Base-by-base conservation (phyloP, 2,113 vertebrate species). In the Columba livia region DNA sequence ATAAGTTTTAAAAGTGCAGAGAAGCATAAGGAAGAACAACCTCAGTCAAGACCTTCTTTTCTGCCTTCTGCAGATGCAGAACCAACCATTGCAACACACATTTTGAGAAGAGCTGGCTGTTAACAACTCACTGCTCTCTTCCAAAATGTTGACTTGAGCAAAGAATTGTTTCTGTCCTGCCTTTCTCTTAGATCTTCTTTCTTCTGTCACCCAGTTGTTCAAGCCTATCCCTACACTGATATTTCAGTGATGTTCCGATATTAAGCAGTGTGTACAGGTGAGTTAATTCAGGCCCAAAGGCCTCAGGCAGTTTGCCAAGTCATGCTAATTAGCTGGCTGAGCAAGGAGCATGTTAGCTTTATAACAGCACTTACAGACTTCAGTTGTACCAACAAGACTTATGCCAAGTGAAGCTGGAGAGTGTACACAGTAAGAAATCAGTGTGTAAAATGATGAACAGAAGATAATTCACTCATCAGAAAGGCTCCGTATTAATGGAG, bases 281-380 rank as follows among this genome's bases (percentile, higher is more conserved):
- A 91, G 51, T 72, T 86, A 85, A 85, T 71, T 84, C 72, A 87
- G 38, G 85, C 48, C 11, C 21, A 26, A 57, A 71, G 57, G 66
- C 54, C 19, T 89, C n/a, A 58, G 88, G 90, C 85, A 83, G 42
- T 53, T 71, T 89, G 85, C 77, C 84, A 86, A 58, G 53, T 36
- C 69, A 88, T 60, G 88, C 69, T 92, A 95, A 92, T 92, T 79
- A 93, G 42, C 5, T 67, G 64, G 18, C 64, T 79, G 73, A 82
- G 28, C 54, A 85, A 85, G 29, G 29, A 83, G 11, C 71, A 23
- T 40, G 34, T 74, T 71, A 93, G 48, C 34, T 65, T 75, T 69
- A 75, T 11, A 78, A 48, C 26, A 94, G 62, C 26, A 57, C 14
- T 44, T 44, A 51, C 11, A 70, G 34, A 73, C 56, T 62, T 44